Evolutionary conservation across 23 tunicate species (phyloP).

Genomic region (Pegea sp.): DNA sequence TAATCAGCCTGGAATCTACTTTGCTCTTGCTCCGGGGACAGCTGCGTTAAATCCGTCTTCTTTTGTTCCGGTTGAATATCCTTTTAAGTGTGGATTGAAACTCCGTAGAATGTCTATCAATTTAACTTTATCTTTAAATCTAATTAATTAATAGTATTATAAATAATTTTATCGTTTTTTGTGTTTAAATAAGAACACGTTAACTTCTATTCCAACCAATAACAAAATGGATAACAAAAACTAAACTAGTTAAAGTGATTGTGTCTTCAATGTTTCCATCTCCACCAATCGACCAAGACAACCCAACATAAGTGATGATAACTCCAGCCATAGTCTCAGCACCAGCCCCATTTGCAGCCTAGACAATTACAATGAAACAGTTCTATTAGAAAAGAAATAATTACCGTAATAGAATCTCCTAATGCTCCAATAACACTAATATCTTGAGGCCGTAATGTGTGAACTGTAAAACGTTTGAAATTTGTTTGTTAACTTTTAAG

Average conservation of each 20-base stretch:
- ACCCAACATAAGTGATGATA: conserved; percentile 23
- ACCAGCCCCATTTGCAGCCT: conserved; percentile 23
- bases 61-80: conserved; percentile 29
- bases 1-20: conserved; percentile 7
- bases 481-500: too few relatives aligned
- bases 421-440: conserved; percentile 69
- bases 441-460: conserved; percentile 63
- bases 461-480: conserved; percentile 57
- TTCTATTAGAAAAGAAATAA: not conserved
- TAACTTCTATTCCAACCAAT: too few relatives aligned
- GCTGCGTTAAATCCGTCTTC: conserved; percentile 51
- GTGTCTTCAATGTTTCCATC: conserved; percentile 21
- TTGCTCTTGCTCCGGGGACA: conserved; percentile 46
- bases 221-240: too few relatives aligned
- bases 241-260: conserved; percentile 58
- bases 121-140: too few relatives aligned
- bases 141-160: too few relatives aligned
- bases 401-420: conserved; percentile 88
- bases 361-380: not conserved
- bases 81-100: conserved; percentile 49
- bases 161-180: too few relatives aligned
- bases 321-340: conserved; percentile 16
- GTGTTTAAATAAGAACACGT: too few relatives aligned
- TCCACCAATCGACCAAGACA: conserved; percentile 62
- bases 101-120: conserved; percentile 41